Percentiles rank a stretch among this genome's conserved stretches.
phyloP scores from a whole-genome alignment of 2,113 vertebrate species.

The Rhinopomastus cyanomelas region DNA sequence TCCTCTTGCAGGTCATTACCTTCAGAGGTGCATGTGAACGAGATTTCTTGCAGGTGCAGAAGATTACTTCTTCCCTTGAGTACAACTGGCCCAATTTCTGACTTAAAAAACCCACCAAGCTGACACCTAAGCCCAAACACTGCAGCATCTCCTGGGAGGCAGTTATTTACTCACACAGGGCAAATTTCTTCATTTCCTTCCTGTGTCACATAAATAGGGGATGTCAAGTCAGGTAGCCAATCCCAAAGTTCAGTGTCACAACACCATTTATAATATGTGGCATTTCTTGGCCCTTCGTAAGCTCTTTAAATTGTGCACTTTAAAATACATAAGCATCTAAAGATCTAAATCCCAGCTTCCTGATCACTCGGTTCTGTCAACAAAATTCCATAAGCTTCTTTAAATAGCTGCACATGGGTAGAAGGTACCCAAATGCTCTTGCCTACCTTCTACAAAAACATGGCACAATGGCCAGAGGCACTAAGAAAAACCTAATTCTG shows the following conservation, averaged over 20 bases:
- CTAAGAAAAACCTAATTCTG: background rate
- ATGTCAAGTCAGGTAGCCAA: background rate
- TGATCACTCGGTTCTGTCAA: background rate
- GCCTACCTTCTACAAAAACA: background rate
- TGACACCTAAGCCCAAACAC: background rate
- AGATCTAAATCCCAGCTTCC: background rate
- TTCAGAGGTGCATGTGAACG: background rate
- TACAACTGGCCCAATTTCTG: background rate
- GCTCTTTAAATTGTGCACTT: background rate
- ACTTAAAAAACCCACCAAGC: background rate
- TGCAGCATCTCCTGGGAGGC: background rate
- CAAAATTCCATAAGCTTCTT: background rate
- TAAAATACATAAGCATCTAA: background rate
- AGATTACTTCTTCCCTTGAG: background rate
- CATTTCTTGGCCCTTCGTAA: background rate
- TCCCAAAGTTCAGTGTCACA: background rate
- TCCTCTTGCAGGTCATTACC: background rate
- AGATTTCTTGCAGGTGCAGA: background rate
- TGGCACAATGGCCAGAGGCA: too few relatives aligned
- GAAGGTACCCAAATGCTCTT: background rate
- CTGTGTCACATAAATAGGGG: background rate
- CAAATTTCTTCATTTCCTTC: background rate
- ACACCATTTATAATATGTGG: background rate
- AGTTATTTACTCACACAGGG: background rate
- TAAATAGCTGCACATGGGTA: background rate